Percentiles rank a stretch among this genome's conserved stretches.
Evolutionary conservation across 1,140 invertebrate species (phyloP).

Genomic region (Cotesia vestalis): DNA sequence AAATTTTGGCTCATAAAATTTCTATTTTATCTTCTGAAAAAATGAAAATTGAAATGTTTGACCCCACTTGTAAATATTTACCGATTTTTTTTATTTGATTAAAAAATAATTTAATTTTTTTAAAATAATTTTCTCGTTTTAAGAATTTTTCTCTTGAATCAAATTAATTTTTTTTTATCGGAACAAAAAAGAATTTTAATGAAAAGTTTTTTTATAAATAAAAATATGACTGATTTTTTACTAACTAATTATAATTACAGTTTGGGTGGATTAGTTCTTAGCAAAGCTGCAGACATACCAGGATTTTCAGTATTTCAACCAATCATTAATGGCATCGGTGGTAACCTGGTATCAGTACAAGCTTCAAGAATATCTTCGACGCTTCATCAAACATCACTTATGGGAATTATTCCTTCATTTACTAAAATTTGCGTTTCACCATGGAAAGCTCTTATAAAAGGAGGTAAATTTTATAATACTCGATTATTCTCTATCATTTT

Average conservation of each 20-base stretch:
- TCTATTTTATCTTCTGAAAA: too few species aligned
- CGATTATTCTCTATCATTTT: conserved; percentile 23
- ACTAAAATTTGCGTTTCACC: conserved; percentile 80
- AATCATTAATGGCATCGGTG: conserved; percentile 94
- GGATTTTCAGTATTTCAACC: conserved; percentile 90
- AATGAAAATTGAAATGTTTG: too few species aligned
- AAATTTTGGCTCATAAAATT: too few species aligned
- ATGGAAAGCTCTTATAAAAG: conserved; percentile 81
- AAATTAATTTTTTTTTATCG: too few species aligned
- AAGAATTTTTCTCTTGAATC: too few species aligned
- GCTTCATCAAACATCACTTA: conserved; percentile 83
- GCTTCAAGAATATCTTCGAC: conserved; percentile 93
- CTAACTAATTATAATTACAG: conserved; percentile 65
- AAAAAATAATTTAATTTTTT: too few species aligned
- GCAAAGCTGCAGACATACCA: conserved; percentile 78
- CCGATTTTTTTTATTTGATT: too few species aligned
- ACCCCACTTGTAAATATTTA: too few species aligned
- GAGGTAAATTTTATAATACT: conserved; percentile 67
- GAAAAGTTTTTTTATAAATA: not conserved
- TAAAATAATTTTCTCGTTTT: too few species aligned
- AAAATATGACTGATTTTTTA: not conserved
- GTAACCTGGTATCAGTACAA: conserved; percentile 97
- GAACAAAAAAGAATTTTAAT: too few species aligned
- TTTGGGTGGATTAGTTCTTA: conserved; percentile 81
- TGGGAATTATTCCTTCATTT: conserved; percentile 79